Evolutionary conservation across 1,140 invertebrate species (phyloP), one percentile per base, ranked within the genome.

Genomic region (Aphidius ervi): DNA sequence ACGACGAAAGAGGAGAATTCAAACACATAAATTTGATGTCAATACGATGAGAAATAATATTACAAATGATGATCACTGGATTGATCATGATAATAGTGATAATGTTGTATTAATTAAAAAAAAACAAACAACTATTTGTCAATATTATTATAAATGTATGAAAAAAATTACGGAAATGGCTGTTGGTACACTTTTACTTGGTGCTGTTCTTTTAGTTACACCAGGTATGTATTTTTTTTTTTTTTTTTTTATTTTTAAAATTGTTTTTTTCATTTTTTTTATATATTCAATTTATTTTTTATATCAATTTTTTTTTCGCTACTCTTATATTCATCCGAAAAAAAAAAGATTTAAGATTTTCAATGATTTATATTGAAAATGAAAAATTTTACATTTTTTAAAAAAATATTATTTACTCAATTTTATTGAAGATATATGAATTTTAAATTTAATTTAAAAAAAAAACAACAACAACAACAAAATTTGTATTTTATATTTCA

Each of bases 151-250:
- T 67, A 71, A 68, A 65, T 69, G 74, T 65, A 67, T 77, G 45
- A 68, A 73, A 55, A 70, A 75, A 63, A 67, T 75, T 68, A 67
- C 72, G 66, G 74, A 77, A 67, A 75, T 76, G 71, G 72, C 71
- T 59, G 68, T 73, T 61, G 74, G 71, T 59, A 72, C 75, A 56
- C 63, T 80, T 46, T 68, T 80, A 58, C 70, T 80, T 66, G 73
- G 76, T 37, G 69, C 79, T 65, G 69, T 75, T 49, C 73, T 80
- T 53, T 72, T 80, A 67, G 70, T 78, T 64, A 77, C 76, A 57
- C 78, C 78, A 71, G 78, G 78, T 75, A 69, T 37, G 60, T 46
- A 10, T 45, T 55, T 57, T 16, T 49, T 58, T 41, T 45, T 55
- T 57, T 16, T 49, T 58, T 41, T 8, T 60, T 63, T 39, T 62